Conservation (phyloP, 1,140 invertebrate genomes). For the Acromyrmex echinatior region DNA sequence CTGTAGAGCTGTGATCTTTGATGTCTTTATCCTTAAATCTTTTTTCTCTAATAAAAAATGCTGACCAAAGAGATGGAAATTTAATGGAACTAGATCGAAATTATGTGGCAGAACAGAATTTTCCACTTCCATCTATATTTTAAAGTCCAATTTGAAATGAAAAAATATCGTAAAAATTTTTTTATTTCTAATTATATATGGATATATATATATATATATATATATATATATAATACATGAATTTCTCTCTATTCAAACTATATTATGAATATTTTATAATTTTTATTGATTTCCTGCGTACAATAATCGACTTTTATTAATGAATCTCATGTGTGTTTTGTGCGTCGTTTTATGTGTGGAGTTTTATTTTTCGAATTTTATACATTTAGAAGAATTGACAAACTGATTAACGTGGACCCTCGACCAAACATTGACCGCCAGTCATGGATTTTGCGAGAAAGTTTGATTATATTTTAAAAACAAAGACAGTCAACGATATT, state of each 20-base stretch:
- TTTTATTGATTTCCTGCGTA: constrained; percentile 7
- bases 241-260: constrained; percentile 5
- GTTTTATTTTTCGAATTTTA: constrained; percentile 29
- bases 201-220: too few relatives aligned
- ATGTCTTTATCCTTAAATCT: background rate
- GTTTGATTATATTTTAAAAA: constrained; percentile 50
- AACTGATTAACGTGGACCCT: constrained; percentile 42
- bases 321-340: constrained; percentile 10
- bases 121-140: background rate
- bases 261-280: constrained; percentile 11
- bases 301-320: constrained; percentile 6
- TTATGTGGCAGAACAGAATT: background rate
- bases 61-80: background rate
- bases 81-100: background rate
- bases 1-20: constrained; percentile 9
- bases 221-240: background rate
- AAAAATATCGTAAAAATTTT: background rate
- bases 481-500: constrained; percentile 44
- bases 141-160: background rate
- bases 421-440: constrained; percentile 60
- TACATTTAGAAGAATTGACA: background rate
- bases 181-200: background rate
- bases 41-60: background rate
- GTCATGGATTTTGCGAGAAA: constrained; percentile 74
- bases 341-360: background rate